These are phyloP conservation scores for Eurois occulta DNA, from an alignment of 2,888 invertebrate species.

Conservation along the genomic window DNA sequence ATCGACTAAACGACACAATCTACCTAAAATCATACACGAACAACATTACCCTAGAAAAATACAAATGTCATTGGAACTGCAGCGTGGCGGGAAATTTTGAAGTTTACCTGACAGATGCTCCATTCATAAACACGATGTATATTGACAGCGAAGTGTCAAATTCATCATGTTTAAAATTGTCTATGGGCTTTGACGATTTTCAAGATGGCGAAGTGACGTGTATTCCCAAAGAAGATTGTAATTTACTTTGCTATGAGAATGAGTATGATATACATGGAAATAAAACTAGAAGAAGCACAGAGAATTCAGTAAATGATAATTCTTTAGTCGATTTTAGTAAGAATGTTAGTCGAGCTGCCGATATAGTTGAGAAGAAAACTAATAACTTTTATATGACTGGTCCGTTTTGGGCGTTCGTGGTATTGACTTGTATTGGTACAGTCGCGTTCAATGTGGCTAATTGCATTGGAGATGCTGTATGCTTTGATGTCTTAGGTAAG, in stretches of 20 bases:
- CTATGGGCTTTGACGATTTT: slow-evolving; percentile 78
- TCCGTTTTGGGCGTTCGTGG: slow-evolving; percentile 94
- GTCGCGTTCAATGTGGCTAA: slow-evolving; percentile 96
- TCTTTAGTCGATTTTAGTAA: slow-evolving; percentile 41
- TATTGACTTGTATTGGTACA: slow-evolving; percentile 93
- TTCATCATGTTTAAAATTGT: slow-evolving; percentile 78
- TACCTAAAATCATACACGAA: slow-evolving; percentile 73
- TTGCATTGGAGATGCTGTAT: slow-evolving; percentile 97
- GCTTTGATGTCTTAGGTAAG: slow-evolving; percentile 96
- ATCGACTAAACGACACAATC: slow-evolving; percentile 83
- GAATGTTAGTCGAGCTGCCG: slow-evolving; percentile 55
- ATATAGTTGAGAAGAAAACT: slow-evolving; percentile 45
- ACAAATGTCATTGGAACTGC: slow-evolving; percentile 85
- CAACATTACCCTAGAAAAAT: slow-evolving; percentile 75
- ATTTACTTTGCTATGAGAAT: slow-evolving; percentile 82
- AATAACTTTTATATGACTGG: slow-evolving; percentile 89
- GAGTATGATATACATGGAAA: slow-evolving; percentile 57
- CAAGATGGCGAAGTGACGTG: slow-evolving; percentile 78
- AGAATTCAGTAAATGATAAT: slow-evolving; percentile 42
- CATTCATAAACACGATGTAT: slow-evolving; percentile 80
- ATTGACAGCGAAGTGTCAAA: slow-evolving; percentile 76
- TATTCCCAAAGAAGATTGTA: slow-evolving; percentile 76
- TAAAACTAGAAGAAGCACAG: slow-evolving; percentile 54
- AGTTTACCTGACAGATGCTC: slow-evolving; percentile 79
- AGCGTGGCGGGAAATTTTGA: slow-evolving; percentile 72